Percentiles rank a stretch among this genome's conserved stretches.
phyloP scores from a whole-genome alignment of 1,140 invertebrate genomes.

The Musca domestica region DNA sequence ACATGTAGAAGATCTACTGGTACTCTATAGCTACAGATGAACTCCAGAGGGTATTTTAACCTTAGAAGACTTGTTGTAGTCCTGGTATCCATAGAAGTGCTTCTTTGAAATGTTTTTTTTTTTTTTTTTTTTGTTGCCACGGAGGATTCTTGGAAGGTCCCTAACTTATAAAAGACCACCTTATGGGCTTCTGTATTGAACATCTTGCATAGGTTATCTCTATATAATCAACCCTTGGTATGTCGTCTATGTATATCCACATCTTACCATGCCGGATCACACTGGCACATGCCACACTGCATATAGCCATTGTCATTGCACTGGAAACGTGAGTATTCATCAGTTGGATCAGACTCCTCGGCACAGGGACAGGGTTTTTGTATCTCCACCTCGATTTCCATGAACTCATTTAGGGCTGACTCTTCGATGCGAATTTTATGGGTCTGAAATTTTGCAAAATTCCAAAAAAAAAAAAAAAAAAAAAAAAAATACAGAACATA shows the following conservation, averaged over 20 bases:
- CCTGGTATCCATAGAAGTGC: too few relatives aligned
- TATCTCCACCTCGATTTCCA: constrained; percentile 47
- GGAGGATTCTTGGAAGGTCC: too few relatives aligned
- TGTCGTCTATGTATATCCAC: background rate
- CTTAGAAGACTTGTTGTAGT: too few relatives aligned
- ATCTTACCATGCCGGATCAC: constrained; percentile 60
- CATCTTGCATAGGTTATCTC: too few relatives aligned
- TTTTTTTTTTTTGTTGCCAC: too few relatives aligned
- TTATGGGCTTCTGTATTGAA: too few relatives aligned
- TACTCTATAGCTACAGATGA: too few relatives aligned
- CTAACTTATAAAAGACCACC: too few relatives aligned
- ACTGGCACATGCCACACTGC: constrained; percentile 61
- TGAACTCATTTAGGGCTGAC: constrained; percentile 50
- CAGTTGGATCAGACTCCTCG: constrained; percentile 29
- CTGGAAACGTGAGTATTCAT: constrained; percentile 33
- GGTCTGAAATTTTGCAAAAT: background rate
- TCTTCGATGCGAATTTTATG: constrained; percentile 44
- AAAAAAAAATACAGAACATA: too few relatives aligned
- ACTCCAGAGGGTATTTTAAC: too few relatives aligned
- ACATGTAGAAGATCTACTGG: too few relatives aligned
- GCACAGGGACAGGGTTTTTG: constrained; percentile 46
- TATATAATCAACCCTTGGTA: background rate
- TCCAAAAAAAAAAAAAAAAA: background rate
- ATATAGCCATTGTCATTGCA: constrained; percentile 54
- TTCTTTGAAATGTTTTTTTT: too few relatives aligned